Evolutionary conservation across 2,797 vertebrate species (phyloP), one percentile per base, ranked within the genome.

Genomic region (Ctenopoma multispine): DNA sequence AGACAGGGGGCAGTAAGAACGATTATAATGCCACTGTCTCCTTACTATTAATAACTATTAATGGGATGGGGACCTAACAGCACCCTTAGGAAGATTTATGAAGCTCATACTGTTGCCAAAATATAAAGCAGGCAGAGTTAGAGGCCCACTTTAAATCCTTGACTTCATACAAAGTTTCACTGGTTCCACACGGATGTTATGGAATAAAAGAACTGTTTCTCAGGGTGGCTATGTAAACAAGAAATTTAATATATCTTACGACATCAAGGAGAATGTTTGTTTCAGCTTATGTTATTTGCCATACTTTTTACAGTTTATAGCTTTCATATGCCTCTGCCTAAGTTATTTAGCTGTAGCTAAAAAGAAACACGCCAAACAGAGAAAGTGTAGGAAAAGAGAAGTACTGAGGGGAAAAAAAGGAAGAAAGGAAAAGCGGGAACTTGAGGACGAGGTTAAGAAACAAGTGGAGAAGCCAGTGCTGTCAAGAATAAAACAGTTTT

Each of bases 11-110:
- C 66, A 67, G 57, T 34, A n/a, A 36, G 2, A 72, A 70, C 55
- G 77, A 74, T 84, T 77, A 77, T 59, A 70, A 68, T 68, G 63
- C 7, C 62, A 72, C 71, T 41, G 43, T 53, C 77, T 77, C 21
- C 61, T 64, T 59, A 69, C 63, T 83, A 77, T 88, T 82, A 73
- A 86, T 79, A 83, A 75, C 69, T 56, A 69, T 84, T 69, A 82
- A 59, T 11, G 20, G 74, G 56, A 49, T 71, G 63, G 77, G 43
- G 67, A 62, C 58, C 79, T 69, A 38, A 63, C 36, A 48, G 31
- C 41, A 72, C 78, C 76, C 70, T 75, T 74, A 55, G 21, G 34
- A 66, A 81, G 82, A 89, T 69, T 71, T 63, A 81, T 69, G 56
- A 63, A 55, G 59, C 64, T 69, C 43, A 53, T 17, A 54, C 57